Base-by-base conservation (phyloP, 1,140 invertebrate species). In the Chrysoperla carnea region DNA sequence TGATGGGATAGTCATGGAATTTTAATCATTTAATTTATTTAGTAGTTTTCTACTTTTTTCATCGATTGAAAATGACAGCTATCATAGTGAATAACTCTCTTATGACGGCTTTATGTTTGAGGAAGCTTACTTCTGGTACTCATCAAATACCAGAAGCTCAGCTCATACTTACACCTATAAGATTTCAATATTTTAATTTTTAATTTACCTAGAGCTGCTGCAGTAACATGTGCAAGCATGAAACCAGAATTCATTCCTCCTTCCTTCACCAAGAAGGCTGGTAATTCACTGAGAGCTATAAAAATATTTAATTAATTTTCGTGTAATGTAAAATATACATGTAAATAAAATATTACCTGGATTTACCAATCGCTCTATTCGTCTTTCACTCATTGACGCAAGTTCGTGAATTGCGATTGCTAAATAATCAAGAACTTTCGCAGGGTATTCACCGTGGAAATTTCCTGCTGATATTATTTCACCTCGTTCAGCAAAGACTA, bases 171-270 rank as follows among this genome's bases (percentile, higher is more conserved):
- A n/a, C n/a, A n/a, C n/a, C n/a, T n/a, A n/a, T n/a, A n/a, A n/a
- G n/a, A n/a, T n/a, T n/a, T n/a, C n/a, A 23, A 23, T 23, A 23
- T 3, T 23, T 23, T 23, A 5, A 5, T 23, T 23, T n/a, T 23
- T 23, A 23, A 23, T 50, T 50, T 63, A 78, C 76, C 76, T 11
- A 81, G 53, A 35, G 78, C 59, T 14, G 80, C 80, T 4, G 80
- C 78, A 8, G 80, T 82, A 47, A 76, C 76, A 55, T 83, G 80
- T 13, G 80, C 76, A 31, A 82, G 66, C 80, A 83, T 83, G 52
- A 84, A 82, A 4, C 80, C 80, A 8, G 78, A 82, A 56, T 83
- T 83, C 0, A 84, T 62, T 1, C 80, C 80, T 27, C 80, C 80
- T 37, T 81, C 72, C 48, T 70, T 66, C 0, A 76, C 75, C 28